phyloP scores from a whole-genome alignment of 2,797 vertebrate species.

The Ptychadena robeensis region DNA sequence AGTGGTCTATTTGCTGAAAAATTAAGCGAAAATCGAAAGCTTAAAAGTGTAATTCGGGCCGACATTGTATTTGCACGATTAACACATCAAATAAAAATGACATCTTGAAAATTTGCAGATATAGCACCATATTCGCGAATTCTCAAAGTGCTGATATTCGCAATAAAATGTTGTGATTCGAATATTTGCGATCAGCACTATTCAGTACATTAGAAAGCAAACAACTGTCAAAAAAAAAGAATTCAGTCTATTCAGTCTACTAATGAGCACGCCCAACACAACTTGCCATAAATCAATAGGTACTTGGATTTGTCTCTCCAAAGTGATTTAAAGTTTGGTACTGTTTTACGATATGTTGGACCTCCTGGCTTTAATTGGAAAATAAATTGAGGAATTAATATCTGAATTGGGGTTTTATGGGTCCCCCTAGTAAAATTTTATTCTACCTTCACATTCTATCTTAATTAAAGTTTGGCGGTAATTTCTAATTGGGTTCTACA shows the following conservation, averaged over 20 bases:
- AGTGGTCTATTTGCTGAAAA: too few relatives aligned
- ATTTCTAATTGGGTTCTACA: conserved; percentile 53
- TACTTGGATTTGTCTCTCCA: background rate
- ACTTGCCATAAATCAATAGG: background rate
- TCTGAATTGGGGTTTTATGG: conserved; percentile 21
- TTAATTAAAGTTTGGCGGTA: conserved; percentile 55
- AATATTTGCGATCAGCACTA: background rate
- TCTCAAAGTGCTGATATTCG: too few relatives aligned
- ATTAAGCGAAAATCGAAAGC: too few relatives aligned
- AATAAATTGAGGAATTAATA: conserved; percentile 42
- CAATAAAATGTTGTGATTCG: too few relatives aligned
- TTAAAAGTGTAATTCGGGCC: too few relatives aligned
- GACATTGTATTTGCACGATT: too few relatives aligned
- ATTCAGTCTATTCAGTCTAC: background rate
- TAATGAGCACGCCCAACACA: background rate
- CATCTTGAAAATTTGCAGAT: too few relatives aligned
- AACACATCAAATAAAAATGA: too few relatives aligned
- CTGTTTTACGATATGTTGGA: conserved; percentile 25
- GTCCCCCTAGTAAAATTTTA: conserved; percentile 34
- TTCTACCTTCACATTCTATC: conserved; percentile 41
- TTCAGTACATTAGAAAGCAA: background rate
- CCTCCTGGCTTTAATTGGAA: conserved; percentile 30
- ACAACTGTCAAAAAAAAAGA: background rate
- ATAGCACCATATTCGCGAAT: too few relatives aligned
- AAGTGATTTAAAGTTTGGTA: conserved; percentile 29